phyloP scores from a whole-genome alignment of 2,113 vertebrate genomes.

The Perognathus longimembris region DNA sequence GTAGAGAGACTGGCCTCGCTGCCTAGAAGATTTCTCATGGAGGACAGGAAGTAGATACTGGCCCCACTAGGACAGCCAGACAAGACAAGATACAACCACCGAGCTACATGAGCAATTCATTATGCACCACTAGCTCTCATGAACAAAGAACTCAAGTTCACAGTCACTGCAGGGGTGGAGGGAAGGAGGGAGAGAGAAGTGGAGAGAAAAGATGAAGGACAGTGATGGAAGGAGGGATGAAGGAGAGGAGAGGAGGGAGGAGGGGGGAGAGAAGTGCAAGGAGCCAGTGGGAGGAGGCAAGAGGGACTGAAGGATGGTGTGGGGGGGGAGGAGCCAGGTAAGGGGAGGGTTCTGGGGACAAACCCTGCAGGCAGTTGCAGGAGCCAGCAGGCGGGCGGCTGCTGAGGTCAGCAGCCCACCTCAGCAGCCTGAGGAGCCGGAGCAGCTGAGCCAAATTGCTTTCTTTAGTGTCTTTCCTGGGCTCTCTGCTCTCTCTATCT shows the following conservation, averaged over 20 bases:
- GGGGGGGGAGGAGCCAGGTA: background rate
- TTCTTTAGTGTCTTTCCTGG: background rate
- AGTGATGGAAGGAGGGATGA: background rate
- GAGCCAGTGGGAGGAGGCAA: background rate
- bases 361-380: background rate
- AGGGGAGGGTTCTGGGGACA: background rate
- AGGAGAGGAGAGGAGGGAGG: no score
- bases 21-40: background rate
- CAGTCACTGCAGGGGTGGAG: background rate
- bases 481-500: background rate
- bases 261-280: background rate
- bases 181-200: background rate
- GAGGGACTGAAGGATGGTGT: background rate
- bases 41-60: background rate
- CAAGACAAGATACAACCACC: background rate
- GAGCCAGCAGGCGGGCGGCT: background rate
- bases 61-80: background rate
- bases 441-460: background rate
- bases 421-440: background rate
- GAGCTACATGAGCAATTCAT: background rate
- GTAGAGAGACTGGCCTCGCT: background rate
- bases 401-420: slow-evolving; percentile 64
- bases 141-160: slow-evolving; percentile 3
- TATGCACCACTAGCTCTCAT: background rate
- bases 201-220: no score